Base-by-base conservation (phyloP, 2,888 invertebrate genomes). In the Ariolimax columbianus region DNA sequence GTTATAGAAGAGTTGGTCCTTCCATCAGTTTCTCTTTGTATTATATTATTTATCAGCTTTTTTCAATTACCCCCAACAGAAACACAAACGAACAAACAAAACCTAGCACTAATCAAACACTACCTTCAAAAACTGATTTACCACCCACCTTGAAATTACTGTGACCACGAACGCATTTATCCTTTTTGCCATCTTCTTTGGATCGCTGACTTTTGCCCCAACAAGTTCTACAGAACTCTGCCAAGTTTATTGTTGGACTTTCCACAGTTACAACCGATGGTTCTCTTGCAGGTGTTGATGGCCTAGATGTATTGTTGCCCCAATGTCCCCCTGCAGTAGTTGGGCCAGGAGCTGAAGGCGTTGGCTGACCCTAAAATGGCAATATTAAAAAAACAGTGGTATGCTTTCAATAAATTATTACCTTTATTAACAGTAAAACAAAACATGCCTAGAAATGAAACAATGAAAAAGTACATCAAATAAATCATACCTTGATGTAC, bases 211-310 rank as follows among this genome's bases (percentile, higher is more conserved):
- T 92, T 47, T 89, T 89, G 63, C 89, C 91, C 91, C 92, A 92
- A 87, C 93, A 93, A 1, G 90, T 89, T 51, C 89, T 87, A 86
- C 93, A 93, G 59, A 91, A 89, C 77, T 91, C 90, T 23, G 89
- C 77, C 3, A 93, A 88, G 7, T 88, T 82, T 78, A 89, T 3
- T 90, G 92, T 86, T 89, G 92, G 68, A n/a, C 43, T 40, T 33
- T 38, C 47, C 30, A 72, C 1, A 33, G 4, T 6, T 23, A 1
- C n/a, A n/a, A 33, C 30, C 17, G 40, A 33, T 59, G n/a, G 14
- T 78, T 68, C 63, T 59, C 11, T 66, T 72, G 66, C 68, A 4
- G 51, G 70, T 26, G 36, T 40, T 51, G 40, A n/a, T n/a, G 51
- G 26, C 51, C 38, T 43, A 26, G 72, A 59, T 30, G 47, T 51